Conservation (phyloP, 1,140 invertebrate species). For the Neodiprion lecontei region DNA sequence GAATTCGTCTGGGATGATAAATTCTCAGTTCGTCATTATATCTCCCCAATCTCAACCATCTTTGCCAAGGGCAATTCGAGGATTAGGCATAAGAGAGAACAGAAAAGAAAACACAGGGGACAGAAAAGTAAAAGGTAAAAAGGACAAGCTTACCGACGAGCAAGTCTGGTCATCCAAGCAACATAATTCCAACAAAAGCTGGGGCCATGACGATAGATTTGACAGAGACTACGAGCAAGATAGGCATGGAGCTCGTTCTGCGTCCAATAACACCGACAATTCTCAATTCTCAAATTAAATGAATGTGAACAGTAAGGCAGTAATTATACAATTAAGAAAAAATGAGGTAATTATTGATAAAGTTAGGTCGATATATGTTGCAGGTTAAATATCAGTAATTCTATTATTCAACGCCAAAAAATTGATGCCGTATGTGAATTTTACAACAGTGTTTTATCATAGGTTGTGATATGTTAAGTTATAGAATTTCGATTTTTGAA, state of each 20-base stretch:
- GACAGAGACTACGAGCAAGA: conserved; percentile 32
- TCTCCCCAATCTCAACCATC: not conserved
- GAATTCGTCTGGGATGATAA: not conserved
- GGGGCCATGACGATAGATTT: conserved; percentile 35
- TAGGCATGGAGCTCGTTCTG: not conserved
- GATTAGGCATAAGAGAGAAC: conserved; percentile 29
- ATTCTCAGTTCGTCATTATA: not conserved
- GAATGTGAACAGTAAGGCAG: no score
- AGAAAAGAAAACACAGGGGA: conserved; percentile 26
- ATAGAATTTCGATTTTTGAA: no score
- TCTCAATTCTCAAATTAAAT: not conserved
- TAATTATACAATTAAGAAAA: no score
- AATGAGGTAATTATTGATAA: no score
- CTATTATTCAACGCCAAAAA: no score
- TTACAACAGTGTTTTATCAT: no score
- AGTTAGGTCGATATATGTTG: no score
- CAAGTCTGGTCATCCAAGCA: conserved; percentile 30
- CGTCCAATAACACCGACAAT: not conserved
- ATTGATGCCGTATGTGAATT: no score
- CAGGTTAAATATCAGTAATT: no score
- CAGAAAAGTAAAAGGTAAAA: conserved; percentile 25
- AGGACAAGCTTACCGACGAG: conserved; percentile 31
- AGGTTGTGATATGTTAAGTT: no score
- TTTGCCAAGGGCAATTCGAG: conserved; percentile 34
- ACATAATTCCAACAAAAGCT: conserved; percentile 30